Evolutionary conservation across 2,888 invertebrate genomes (phyloP), one percentile per base, ranked within the genome.

Genomic region (Cacoxenus indagator): DNA sequence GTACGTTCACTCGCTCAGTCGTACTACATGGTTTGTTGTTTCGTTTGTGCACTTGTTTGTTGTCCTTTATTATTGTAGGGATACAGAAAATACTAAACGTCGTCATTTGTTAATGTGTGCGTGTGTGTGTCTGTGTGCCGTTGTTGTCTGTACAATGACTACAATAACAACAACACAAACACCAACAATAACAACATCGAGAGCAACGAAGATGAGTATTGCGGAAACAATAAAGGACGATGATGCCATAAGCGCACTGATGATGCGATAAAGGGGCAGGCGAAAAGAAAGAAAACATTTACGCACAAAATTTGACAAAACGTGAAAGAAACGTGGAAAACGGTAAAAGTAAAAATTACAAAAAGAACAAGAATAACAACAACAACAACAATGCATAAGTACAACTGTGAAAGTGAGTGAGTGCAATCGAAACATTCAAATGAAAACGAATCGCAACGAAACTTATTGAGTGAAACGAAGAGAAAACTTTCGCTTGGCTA

Each of bases 51-150:
- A 64, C 51, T 46, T 54, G 55, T 62, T 45, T 68, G 72, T 67
- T 68, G 69, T 76, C 70, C 69, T 68, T 75, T 75, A 65, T 78
- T 73, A 72, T 76, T 73, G 76, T 76, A 81, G 80, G 78, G 81
- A 85, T 82, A 85, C 83, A 82, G 78, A 82, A 77, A 85, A 83
- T 78, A 43, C 61, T 22, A 24, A 43, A n/a, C 22, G 27, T 27
- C 27, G 55, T 55, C 24, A 11, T 24, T 55, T 57, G 75, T 71
- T 72, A 72, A 76, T 78, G 75, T 70, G 69, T 74, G 51, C 31
- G 27, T 26, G 14, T 14, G 80, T 70, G 78, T 76, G 76, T 71
- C 61, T 67, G 55, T 59, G n/a, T n/a, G n/a, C n/a, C n/a, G n/a
- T n/a, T n/a, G n/a, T n/a, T n/a, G n/a, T n/a, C n/a, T n/a, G n/a